Evolutionary conservation across 1,140 invertebrate species (phyloP), one percentile per base, ranked within the genome.

Genomic region (Apolygus lucorum): DNA sequence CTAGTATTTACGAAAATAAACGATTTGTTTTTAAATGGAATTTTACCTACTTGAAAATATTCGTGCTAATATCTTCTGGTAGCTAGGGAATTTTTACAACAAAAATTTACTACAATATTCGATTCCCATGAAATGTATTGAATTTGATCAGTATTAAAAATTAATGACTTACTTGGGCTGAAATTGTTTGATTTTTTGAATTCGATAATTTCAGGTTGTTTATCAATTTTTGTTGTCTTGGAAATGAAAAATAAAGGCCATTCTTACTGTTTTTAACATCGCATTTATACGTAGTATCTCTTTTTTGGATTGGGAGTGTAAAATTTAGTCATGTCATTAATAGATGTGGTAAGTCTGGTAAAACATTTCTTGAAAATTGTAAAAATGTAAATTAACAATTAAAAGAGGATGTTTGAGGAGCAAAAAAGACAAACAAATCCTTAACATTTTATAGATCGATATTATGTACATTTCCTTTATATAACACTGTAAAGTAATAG

Each of bases 401-500:
- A 13, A 8, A n/a, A n/a, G 26, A 13, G n/a, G 22, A 28, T 29
- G 24, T 67, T 28, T 8, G 21, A 28, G 28, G 65, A 21, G 21
- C 24, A 42, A 67, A 24, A n/a, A n/a, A n/a, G 34, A 49, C 34
- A 17, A 49, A n/a, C n/a, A 49, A 49, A 49, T 49, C 17, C 17
- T 17, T 17, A 11, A 49, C 34, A 49, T 49, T 17, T 11, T 17
- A 17, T 49, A 11, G 34, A 49, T 49, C 34, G 34, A 11, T 49
- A 49, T 2, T 63, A 4, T 63, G 68, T 69, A 69, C 24, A 42
- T 54, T 64, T 69, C 26, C 54, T 68, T 27, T 69, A 27, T 64
- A 69, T 34, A 64, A 69, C 68, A 69, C 68, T 69, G 68, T 69
- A 69, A 64, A 42, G 52, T 69, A 64, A 65, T n/a, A 64, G 68